Percentiles rank a stretch among this genome's conserved stretches.
phyloP scores from a whole-genome alignment of 2,113 vertebrate genomes.

The Heteronetta atricapilla region DNA sequence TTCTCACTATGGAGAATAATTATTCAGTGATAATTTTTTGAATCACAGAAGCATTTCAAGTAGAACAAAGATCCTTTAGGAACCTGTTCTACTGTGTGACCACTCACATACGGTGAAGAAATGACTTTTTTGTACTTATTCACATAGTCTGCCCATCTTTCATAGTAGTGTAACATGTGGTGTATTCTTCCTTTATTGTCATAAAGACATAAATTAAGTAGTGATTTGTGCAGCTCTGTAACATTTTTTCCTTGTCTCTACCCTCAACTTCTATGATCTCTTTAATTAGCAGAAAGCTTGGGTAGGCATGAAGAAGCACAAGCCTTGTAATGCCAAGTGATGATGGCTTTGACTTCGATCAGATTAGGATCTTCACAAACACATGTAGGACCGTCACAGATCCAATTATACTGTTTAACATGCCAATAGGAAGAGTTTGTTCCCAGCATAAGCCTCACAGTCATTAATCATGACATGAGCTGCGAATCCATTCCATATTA shows the following conservation, averaged over 20 bases:
- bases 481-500: not conserved
- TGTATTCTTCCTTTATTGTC: not conserved
- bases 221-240: not conserved
- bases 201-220: not conserved
- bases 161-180: not conserved
- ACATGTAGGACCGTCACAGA: not conserved
- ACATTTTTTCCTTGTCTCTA: not conserved
- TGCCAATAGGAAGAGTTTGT: constrained; percentile 18
- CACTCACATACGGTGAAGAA: not conserved
- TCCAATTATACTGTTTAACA: not conserved
- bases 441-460: not conserved
- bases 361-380: constrained; percentile 14
- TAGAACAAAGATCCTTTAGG: not conserved
- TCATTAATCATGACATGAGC: not conserved
- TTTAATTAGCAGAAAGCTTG: not conserved
- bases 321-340: not conserved
- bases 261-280: not conserved
- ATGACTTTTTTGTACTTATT: not conserved
- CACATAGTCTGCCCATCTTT: not conserved
- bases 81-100: not conserved
- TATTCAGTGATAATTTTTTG: not conserved
- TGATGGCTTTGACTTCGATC: not conserved
- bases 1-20: not conserved
- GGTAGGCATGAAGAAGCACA: not conserved
- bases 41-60: not conserved